phyloP scores from a whole-genome alignment of 2,888 invertebrate genomes.

The Charanyca ferruginea region DNA sequence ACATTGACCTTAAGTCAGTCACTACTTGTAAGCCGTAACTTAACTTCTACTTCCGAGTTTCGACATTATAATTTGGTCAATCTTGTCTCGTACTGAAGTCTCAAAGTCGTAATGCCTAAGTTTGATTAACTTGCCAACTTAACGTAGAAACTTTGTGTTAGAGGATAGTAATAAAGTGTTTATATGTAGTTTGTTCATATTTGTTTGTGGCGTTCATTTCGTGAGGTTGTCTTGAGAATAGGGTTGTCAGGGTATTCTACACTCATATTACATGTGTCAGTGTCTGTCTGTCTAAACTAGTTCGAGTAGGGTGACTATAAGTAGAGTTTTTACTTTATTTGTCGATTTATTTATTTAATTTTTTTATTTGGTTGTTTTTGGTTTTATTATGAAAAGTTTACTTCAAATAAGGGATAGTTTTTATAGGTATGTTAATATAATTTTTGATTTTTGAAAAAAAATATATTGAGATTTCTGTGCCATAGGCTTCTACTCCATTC shows the following conservation, averaged over 20 bases:
- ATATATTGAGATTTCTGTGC: too few species aligned
- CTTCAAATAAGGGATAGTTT: too few species aligned
- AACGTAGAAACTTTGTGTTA: slow-evolving; percentile 46
- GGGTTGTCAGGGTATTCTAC: neutral
- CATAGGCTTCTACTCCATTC: too few species aligned
- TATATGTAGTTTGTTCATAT: slow-evolving; percentile 19
- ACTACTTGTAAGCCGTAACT: slow-evolving; percentile 21
- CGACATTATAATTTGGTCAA: slow-evolving; percentile 57
- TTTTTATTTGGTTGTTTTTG: too few species aligned
- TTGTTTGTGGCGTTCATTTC: slow-evolving; percentile 39
- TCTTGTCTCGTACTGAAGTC: slow-evolving; percentile 51
- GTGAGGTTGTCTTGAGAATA: slow-evolving; percentile 16
- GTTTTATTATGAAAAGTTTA: too few species aligned
- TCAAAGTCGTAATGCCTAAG: slow-evolving; percentile 51
- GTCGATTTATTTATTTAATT: too few species aligned
- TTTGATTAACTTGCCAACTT: slow-evolving; percentile 64
- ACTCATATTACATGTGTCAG: neutral
- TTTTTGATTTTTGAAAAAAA: too few species aligned
- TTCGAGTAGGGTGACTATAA: too few species aligned
- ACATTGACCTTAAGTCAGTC: slow-evolving; percentile 31
- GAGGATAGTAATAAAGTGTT: slow-evolving; percentile 45
- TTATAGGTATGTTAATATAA: too few species aligned
- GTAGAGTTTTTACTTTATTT: too few species aligned
- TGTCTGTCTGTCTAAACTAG: neutral
- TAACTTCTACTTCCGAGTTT: slow-evolving; percentile 16